Conservation (phyloP, 1,140 invertebrate species). For the Drosophila kohkoa region DNA sequence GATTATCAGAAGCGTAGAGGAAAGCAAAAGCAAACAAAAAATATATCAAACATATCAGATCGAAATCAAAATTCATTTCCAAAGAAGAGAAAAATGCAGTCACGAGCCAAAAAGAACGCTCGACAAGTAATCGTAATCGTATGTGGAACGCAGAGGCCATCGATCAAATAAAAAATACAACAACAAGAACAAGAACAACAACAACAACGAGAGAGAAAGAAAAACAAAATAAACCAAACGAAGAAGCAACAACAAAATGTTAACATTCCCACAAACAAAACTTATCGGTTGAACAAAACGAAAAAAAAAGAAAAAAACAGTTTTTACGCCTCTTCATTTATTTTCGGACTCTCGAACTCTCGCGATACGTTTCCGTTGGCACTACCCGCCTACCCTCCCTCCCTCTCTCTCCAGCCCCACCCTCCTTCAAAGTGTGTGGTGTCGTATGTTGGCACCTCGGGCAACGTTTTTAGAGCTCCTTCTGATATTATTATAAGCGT, state of each 20-base stretch:
- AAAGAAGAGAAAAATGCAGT: slow-evolving; percentile 31
- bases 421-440: too few species aligned
- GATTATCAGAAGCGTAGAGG: slow-evolving; percentile 13
- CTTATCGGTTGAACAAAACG: slow-evolving; percentile 66
- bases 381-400: neutral
- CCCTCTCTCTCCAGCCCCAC: neutral
- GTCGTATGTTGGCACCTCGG: too few species aligned
- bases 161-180: slow-evolving; percentile 46
- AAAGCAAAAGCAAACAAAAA: slow-evolving; percentile 3
- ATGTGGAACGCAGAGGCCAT: slow-evolving; percentile 59
- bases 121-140: slow-evolving; percentile 35
- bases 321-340: slow-evolving; percentile 68
- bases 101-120: slow-evolving; percentile 47
- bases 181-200: slow-evolving; percentile 2
- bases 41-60: slow-evolving; percentile 22
- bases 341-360: slow-evolving; percentile 48
- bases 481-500: slow-evolving; percentile 63
- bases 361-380: slow-evolving; percentile 4
- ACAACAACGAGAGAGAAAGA: slow-evolving; percentile 1
- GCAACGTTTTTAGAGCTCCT: too few species aligned
- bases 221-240: slow-evolving; percentile 8
- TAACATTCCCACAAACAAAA: slow-evolving; percentile 56
- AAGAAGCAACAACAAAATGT: slow-evolving; percentile 42
- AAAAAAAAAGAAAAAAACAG: neutral
- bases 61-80: slow-evolving; percentile 30